Percentiles rank a stretch among this genome's conserved stretches.
phyloP scores from a whole-genome alignment of 2,797 vertebrate genomes.

The Mormyrops attenuatus region DNA sequence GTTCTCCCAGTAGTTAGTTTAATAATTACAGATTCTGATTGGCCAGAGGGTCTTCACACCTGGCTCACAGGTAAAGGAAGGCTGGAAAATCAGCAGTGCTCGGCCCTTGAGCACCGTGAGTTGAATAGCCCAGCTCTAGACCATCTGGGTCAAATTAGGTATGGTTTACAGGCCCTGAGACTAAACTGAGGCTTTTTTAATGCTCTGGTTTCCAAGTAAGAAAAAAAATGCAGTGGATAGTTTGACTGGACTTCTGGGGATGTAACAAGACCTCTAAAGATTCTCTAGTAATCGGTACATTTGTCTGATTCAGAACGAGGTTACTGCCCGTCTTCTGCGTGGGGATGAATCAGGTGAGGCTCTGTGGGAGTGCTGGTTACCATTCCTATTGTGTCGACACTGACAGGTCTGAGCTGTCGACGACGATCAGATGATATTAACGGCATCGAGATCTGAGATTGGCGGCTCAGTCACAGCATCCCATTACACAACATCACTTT shows the following conservation, averaged over 20 bases:
- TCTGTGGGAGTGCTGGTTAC: not conserved
- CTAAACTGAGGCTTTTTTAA: not conserved
- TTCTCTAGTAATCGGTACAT: not conserved
- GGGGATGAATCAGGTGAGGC: not conserved
- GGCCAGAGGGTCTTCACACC: too few relatives aligned
- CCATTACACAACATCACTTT: constrained; percentile 40
- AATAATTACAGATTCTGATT: too few relatives aligned
- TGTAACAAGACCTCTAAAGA: not conserved
- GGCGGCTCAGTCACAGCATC: constrained; percentile 32
- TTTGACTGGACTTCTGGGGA: not conserved
- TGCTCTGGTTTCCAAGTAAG: not conserved
- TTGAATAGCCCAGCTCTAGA: too few relatives aligned
- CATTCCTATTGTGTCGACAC: not conserved
- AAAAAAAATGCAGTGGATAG: not conserved
- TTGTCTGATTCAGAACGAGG: not conserved
- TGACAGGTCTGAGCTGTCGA: constrained; percentile 4
- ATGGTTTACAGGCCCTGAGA: not conserved
- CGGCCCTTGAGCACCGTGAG: too few relatives aligned
- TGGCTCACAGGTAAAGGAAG: too few relatives aligned
- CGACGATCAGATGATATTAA: constrained; percentile 3
- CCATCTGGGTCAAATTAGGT: not conserved
- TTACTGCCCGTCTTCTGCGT: not conserved
- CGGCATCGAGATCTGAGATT: constrained; percentile 35
- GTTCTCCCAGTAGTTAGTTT: too few relatives aligned
- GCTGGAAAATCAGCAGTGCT: too few relatives aligned